Conservation (phyloP, 2,797 vertebrate species). For the Tenualosa ilisha region DNA sequence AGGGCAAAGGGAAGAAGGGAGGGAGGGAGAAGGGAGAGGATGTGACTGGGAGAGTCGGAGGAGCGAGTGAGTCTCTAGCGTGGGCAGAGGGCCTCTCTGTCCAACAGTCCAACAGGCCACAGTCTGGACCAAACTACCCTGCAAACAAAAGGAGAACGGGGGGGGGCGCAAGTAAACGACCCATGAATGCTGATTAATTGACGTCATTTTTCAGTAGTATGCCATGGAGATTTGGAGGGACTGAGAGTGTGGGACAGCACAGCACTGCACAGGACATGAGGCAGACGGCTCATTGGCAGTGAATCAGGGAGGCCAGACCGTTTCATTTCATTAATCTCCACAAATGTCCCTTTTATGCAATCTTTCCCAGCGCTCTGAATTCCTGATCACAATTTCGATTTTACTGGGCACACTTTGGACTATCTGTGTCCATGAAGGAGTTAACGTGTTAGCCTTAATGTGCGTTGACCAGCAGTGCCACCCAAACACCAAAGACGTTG, state of each 20-base stretch:
- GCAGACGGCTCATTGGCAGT: conserved; percentile 34
- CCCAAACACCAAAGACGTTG: not conserved
- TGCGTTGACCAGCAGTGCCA: not conserved
- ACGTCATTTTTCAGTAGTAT: conserved; percentile 81
- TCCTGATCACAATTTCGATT: not conserved
- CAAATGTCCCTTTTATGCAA: conserved; percentile 8
- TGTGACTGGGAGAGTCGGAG: conserved; percentile 19
- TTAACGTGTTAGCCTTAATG: not conserved
- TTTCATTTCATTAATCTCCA: conserved; percentile 17
- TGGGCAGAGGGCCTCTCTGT: conserved; percentile 76
- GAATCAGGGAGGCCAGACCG: conserved; percentile 29
- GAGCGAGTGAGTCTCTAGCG: conserved; percentile 58
- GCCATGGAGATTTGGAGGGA: conserved; percentile 76
- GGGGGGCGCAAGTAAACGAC: conserved; percentile 75
- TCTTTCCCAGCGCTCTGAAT: conserved; percentile 1
- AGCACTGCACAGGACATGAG: conserved; percentile 3
- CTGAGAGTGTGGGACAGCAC: conserved; percentile 43
- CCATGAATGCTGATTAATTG: conserved; percentile 88
- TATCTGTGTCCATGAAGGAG: not conserved
- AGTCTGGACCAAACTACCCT: conserved; percentile 79
- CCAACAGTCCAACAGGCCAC: conserved; percentile 78
- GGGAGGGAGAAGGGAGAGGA: conserved; percentile 21
- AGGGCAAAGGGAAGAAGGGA: conserved; percentile 45
- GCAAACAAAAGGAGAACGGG: conserved; percentile 64
- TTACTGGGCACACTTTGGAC: not conserved